Conservation (phyloP, 1,140 invertebrate genomes). For the Latrodectus geometricus region DNA sequence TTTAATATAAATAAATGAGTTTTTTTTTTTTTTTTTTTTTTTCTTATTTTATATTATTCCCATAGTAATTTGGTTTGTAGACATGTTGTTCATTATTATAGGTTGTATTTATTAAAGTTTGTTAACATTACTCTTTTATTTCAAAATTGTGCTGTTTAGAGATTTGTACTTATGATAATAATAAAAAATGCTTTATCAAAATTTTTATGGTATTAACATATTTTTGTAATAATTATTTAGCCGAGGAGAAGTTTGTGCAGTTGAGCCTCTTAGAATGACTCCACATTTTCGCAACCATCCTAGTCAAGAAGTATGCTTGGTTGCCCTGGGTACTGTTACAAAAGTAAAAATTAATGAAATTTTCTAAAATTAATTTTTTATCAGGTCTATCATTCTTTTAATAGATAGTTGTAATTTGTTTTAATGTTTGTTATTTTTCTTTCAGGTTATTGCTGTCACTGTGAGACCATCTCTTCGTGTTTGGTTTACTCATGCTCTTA, state of each 20-base stretch:
- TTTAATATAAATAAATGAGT: too few relatives aligned
- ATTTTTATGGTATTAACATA: background rate
- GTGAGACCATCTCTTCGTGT: conserved; percentile 81
- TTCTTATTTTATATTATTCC: too few relatives aligned
- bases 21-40: too few relatives aligned
- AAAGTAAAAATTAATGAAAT: conserved; percentile 61
- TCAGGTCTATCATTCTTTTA: background rate
- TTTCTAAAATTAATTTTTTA: background rate
- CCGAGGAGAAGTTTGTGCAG: conserved; percentile 91
- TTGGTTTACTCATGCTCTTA: conserved; percentile 76
- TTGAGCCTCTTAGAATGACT: conserved; percentile 84
- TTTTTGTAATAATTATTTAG: conserved; percentile 70
- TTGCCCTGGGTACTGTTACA: conserved; percentile 81
- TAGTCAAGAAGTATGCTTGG: conserved; percentile 80
- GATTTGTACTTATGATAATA: background rate
- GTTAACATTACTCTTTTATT: too few relatives aligned
- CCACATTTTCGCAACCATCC: conserved; percentile 76
- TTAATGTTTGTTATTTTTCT: conserved; percentile 62
- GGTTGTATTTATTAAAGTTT: too few relatives aligned
- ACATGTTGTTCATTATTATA: too few relatives aligned
- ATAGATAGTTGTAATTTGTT: background rate
- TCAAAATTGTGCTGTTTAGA: background rate
- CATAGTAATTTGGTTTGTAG: too few relatives aligned
- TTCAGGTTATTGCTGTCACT: conserved; percentile 86
- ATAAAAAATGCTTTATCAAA: background rate